These are phyloP conservation scores for Drosophila mulleri DNA, from an alignment of 2,888 invertebrate species.

Conservation along the genomic window DNA sequence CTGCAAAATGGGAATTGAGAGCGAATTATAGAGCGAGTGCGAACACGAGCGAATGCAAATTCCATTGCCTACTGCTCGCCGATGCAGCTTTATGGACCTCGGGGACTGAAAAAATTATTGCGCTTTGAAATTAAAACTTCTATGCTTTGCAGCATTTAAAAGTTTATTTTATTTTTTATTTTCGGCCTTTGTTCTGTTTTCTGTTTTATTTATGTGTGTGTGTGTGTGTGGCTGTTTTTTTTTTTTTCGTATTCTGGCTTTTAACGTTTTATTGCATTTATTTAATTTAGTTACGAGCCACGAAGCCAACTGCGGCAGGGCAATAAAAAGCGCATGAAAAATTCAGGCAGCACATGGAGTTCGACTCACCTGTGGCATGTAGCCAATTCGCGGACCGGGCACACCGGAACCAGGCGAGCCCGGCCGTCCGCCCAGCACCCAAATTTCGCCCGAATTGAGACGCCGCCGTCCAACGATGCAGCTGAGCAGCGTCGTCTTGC, in stretches of 20 bases:
- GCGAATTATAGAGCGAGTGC: slow-evolving; percentile 1
- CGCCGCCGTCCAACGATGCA: slow-evolving; percentile 93
- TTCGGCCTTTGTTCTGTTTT: slow-evolving; percentile 21
- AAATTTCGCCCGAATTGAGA: slow-evolving; percentile 92
- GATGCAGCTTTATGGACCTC: slow-evolving; percentile 34
- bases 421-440: slow-evolving; percentile 93
- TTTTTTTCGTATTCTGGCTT: slow-evolving; percentile 23
- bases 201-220: slow-evolving; percentile 5
- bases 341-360: slow-evolving; percentile 46
- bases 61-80: slow-evolving; percentile 25
- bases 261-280: slow-evolving; percentile 74
- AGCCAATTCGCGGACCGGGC: slow-evolving; percentile 95
- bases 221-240: not conserved
- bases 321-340: slow-evolving; percentile 71
- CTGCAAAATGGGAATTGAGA: slow-evolving; percentile 83
- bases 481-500: slow-evolving; percentile 94
- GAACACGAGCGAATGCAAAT: slow-evolving; percentile 18
- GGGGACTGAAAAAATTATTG: slow-evolving; percentile 51
- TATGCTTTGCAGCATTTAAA: slow-evolving; percentile 48
- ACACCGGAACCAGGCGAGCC: slow-evolving; percentile 93
- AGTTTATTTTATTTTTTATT: slow-evolving; percentile 27
- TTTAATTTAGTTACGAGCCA: slow-evolving; percentile 73
- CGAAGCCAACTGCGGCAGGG: slow-evolving; percentile 53
- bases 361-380: slow-evolving; percentile 92
- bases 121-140: slow-evolving; percentile 67